These are phyloP conservation scores for Keiferia lycopersicella DNA, from an alignment of 2,888 invertebrate genomes.

Conservation along the genomic window DNA sequence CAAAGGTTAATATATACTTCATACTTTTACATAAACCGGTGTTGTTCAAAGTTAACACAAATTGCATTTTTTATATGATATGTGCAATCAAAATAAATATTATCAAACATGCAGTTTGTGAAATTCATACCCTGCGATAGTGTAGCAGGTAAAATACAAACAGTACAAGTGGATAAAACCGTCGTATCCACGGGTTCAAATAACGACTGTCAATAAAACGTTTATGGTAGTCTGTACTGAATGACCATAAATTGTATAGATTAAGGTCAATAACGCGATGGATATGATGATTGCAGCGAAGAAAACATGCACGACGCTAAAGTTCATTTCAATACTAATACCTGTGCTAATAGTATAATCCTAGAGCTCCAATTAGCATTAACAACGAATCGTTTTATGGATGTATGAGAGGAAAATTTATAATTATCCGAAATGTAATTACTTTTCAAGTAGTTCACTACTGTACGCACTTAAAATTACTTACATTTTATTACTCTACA, in stretches of 20 bases:
- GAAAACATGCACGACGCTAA: constrained; percentile 44
- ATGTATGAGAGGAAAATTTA: background rate
- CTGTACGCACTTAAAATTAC: background rate
- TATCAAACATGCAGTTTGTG: constrained; percentile 1
- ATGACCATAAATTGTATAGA: constrained; percentile 75
- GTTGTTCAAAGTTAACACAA: too few relatives aligned
- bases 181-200: constrained; percentile 60
- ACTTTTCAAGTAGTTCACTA: background rate
- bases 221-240: constrained; percentile 70
- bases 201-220: constrained; percentile 73
- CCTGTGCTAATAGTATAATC: constrained; percentile 11
- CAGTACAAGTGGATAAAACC: constrained; percentile 52
- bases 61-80: background rate
- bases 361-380: constrained; percentile 17
- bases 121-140: background rate
- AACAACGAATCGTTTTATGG: constrained; percentile 10
- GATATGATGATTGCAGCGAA: constrained; percentile 71
- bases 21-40: too few relatives aligned
- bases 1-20: too few relatives aligned
- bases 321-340: constrained; percentile 28
- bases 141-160: constrained; percentile 34
- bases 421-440: background rate
- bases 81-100: constrained; percentile 9
- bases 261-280: constrained; percentile 76
- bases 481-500: background rate